Percentiles rank a stretch among this genome's conserved stretches.
Evolutionary conservation across 2,888 invertebrate genomes (phyloP).

Genomic region (Myopa tessellatipennis): DNA sequence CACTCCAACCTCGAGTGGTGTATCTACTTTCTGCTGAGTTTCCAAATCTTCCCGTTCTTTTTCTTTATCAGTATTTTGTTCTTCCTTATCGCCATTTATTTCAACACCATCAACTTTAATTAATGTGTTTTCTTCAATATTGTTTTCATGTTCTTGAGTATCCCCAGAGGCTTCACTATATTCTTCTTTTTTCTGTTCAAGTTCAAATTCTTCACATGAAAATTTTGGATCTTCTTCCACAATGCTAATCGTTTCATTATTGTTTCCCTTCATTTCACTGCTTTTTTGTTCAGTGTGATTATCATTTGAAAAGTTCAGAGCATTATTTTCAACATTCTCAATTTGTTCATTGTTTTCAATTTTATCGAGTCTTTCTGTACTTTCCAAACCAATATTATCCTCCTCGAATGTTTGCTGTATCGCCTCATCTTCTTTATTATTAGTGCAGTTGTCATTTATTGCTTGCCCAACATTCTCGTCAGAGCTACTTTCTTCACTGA

Average conservation of each 20-base stretch:
- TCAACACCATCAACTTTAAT: not conserved
- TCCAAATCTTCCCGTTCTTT: not conserved
- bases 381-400: not conserved
- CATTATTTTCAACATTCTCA: not conserved
- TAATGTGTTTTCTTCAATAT: constrained; percentile 1
- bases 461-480: not conserved
- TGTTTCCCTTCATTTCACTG: not conserved
- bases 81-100: not conserved
- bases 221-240: too few relatives aligned
- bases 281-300: not conserved
- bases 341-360: constrained; percentile 1
- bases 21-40: not conserved
- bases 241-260: too few relatives aligned
- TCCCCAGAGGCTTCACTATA: not conserved
- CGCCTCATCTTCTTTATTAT: constrained; percentile 12
- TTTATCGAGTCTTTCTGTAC: not conserved
- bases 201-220: not conserved
- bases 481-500: not conserved
- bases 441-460: constrained; percentile 5
- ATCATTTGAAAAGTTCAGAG: not conserved
- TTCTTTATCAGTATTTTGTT: not conserved
- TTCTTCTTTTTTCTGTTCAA: constrained; percentile 13
- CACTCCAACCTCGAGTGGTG: not conserved
- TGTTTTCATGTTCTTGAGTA: constrained; percentile 21
- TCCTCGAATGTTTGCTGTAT: not conserved